Conservation (phyloP, 2,797 vertebrate genomes). For the Crenuchus spilurus region DNA sequence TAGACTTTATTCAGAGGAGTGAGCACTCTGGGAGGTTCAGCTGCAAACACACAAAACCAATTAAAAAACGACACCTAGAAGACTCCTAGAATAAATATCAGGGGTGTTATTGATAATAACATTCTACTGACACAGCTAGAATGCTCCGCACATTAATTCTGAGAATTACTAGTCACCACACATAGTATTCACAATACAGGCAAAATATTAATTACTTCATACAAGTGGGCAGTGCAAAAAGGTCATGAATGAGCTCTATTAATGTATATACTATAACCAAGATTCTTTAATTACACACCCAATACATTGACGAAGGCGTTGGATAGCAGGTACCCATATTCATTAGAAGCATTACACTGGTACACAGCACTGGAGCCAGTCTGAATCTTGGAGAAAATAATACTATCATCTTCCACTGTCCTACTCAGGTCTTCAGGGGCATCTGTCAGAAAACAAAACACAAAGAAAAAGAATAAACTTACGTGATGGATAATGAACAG, state of each 20-base stretch:
- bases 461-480: background rate
- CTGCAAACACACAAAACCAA: conserved; percentile 68
- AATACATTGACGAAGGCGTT: conserved; percentile 96
- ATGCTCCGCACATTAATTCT: background rate
- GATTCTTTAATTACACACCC: conserved; percentile 76
- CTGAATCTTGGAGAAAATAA: conserved; percentile 90
- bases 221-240: background rate
- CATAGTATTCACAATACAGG: background rate
- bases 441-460: conserved; percentile 72
- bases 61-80: background rate
- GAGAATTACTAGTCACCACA: background rate
- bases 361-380: conserved; percentile 91
- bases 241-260: background rate
- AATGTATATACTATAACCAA: background rate
- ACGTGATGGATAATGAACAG: background rate
- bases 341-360: conserved; percentile 95
- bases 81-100: conserved; percentile 22
- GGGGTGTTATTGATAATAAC: background rate
- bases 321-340: conserved; percentile 91
- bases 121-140: background rate
- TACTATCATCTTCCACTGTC: conserved; percentile 89
- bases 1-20: conserved; percentile 85
- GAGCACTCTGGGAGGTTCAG: conserved; percentile 92
- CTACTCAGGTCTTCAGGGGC: conserved; percentile 87
- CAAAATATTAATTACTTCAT: background rate